Evolutionary conservation across 30 jellyfish, hydroid and myxozoan species (phyloP).

Genomic region (Turritopsis dohrnii): DNA sequence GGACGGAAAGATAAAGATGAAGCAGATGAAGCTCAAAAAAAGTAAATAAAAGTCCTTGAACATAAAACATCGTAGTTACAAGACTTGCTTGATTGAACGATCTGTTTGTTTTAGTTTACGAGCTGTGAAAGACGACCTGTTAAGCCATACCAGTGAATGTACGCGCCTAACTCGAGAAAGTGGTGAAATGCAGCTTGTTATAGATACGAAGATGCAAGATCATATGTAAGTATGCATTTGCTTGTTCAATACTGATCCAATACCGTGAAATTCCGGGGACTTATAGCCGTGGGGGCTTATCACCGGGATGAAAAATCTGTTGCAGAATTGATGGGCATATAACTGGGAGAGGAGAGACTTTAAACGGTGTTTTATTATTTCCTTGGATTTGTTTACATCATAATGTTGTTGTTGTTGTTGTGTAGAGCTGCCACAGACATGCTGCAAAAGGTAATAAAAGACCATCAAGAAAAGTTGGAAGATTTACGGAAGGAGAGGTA

Average conservation of each 20-base stretch:
- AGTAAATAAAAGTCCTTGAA: conserved; percentile 17
- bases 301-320: too few relatives aligned
- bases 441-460: conserved; percentile 55
- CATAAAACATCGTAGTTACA: too few relatives aligned
- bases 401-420: not conserved
- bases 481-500: conserved; percentile 79
- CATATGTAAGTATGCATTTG: conserved; percentile 47
- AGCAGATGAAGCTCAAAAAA: conserved; percentile 51
- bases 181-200: conserved; percentile 45
- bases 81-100: too few relatives aligned
- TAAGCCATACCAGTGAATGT: conserved; percentile 57
- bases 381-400: too few relatives aligned
- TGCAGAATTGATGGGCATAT: too few relatives aligned
- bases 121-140: conserved; percentile 56
- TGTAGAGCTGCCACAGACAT: conserved; percentile 67
- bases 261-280: too few relatives aligned
- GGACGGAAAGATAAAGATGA: conserved; percentile 67
- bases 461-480: conserved; percentile 45
- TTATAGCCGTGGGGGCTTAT: too few relatives aligned
- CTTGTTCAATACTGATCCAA: too few relatives aligned
- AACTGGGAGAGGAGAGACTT: too few relatives aligned
- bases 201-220: conserved; percentile 51
- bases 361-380: too few relatives aligned
- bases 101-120: conserved; percentile 63
- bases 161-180: conserved; percentile 57